Base-by-base conservation (phyloP, 1,140 invertebrate species). In the Gonatopus flavifemur region DNA sequence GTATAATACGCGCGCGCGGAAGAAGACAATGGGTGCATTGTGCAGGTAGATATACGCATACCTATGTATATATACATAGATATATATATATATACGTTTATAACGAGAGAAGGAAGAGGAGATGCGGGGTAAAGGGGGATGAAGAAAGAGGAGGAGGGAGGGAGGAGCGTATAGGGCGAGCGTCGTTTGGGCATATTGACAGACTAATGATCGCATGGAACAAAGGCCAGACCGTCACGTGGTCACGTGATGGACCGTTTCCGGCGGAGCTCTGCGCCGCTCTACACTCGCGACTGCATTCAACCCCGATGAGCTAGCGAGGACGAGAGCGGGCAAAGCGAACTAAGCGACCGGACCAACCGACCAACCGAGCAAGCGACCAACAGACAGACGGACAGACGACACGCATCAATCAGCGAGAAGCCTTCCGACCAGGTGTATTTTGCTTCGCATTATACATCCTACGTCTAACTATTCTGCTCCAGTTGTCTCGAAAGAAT, bases 141-240 rank as follows among this genome's bases (percentile, higher is more conserved):
- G 25, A 37, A 28, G 33, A 22, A 42, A 35, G 28, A 24, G 31
- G 45, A 57, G 49, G 41, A 9, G 25, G 21, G 46, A 30, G 21
- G 40, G 48, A 46, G 57, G 55, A 51, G 53, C 55, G 57, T 66
- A 65, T 61, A 60, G 58, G 57, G 55, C 52, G 57, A 70, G 69
- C 73, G 69, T 74, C 66, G 72, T 74, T 76, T 73, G 62, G 67
- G 72, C 71, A 77, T 76, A 77, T 76, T 76, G 75, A 75, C 74
- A 77, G 75, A 76, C 72, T 77, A 76, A 76, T 76, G 75, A 76
- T 74, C 69, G 63, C 60, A 52, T 48, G 59, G 67, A 76, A 76
- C 75, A 76, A 77, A 77, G 69, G 71, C 71, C 63, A 58, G 64
- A 70, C 66, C 69, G 72, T 74, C 71, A 69, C 67, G 72, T 69